Conservation (phyloP, 2,797 vertebrate species). For the Micromesistius poutassou region DNA sequence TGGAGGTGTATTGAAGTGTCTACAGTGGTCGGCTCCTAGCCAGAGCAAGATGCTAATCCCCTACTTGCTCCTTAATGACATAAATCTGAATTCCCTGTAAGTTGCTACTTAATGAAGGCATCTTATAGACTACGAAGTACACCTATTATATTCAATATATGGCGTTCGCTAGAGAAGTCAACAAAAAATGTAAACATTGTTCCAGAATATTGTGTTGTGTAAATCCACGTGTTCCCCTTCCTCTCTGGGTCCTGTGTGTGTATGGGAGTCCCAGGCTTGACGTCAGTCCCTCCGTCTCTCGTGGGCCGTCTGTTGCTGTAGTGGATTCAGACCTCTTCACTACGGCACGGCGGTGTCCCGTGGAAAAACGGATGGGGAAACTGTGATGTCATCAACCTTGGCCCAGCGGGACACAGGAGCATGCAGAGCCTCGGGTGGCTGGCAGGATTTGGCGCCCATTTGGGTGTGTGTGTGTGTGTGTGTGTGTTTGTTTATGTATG, state of each 20-base stretch:
- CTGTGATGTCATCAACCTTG: conserved; percentile 99
- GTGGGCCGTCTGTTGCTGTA: conserved; percentile 41
- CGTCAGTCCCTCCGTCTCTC: conserved; percentile 59
- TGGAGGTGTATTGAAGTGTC: neutral
- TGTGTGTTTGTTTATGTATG: conserved; percentile 28
- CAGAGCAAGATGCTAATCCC: neutral
- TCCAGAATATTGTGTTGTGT: neutral
- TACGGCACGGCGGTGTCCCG: conserved; percentile 70
- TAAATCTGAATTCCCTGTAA: neutral
- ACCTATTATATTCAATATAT: neutral
- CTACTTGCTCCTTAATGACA: neutral
- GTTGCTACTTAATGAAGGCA: neutral
- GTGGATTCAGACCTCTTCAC: conserved; percentile 34
- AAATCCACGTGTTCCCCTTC: neutral
- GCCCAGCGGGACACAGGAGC: conserved; percentile 87
- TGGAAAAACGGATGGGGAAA: conserved; percentile 94
- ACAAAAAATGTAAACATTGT: neutral
- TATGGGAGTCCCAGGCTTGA: conserved; percentile 70
- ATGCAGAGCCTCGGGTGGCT: conserved; percentile 85
- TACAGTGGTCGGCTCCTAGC: neutral
- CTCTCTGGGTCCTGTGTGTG: conserved; percentile 13
- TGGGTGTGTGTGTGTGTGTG: conserved; percentile 88
- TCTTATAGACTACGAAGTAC: neutral
- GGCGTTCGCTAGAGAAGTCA: neutral
- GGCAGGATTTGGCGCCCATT: conserved; percentile 88